Percentiles rank a stretch among this genome's conserved stretches.
Conservation (phyloP, 1,140 invertebrate genomes). For the Brachionus sp. region DNA sequence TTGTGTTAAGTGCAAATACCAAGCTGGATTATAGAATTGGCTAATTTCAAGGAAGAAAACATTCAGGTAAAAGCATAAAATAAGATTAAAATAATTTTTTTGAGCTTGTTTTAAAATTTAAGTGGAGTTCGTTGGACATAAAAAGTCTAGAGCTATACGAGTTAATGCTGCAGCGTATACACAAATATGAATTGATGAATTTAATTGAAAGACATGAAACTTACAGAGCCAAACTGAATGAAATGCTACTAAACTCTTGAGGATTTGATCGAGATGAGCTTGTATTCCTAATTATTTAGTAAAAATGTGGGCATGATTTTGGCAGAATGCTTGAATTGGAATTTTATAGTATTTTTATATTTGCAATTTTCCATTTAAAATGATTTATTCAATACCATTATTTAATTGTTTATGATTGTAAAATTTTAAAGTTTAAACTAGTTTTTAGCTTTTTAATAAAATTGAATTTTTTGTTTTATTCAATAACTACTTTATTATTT, state of each 20-base stretch:
- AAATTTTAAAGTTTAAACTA: neutral
- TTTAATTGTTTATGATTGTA: neutral
- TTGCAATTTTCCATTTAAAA: neutral
- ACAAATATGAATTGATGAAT: conserved; percentile 2
- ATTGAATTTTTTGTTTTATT: too few species aligned
- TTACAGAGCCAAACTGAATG: conserved; percentile 9
- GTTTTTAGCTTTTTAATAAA: too few species aligned
- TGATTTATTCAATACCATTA: neutral
- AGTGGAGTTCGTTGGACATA: neutral
- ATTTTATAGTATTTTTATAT: neutral
- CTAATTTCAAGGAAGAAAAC: neutral
- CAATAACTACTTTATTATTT: too few species aligned
- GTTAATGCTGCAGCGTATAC: neutral
- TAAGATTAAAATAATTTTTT: neutral
- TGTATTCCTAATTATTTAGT: neutral
- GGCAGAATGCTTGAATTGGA: neutral
- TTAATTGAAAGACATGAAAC: conserved; percentile 2
- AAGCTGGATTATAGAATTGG: neutral
- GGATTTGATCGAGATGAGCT: neutral
- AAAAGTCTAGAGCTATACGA: conserved; percentile 9
- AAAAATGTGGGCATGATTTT: neutral
- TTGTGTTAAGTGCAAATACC: neutral
- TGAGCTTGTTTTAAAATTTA: neutral
- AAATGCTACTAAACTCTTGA: neutral
- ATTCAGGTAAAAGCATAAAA: neutral